These are phyloP conservation scores for Gorsachius goisagi DNA, from an alignment of 2,113 vertebrate genomes.

Conservation along the genomic window DNA sequence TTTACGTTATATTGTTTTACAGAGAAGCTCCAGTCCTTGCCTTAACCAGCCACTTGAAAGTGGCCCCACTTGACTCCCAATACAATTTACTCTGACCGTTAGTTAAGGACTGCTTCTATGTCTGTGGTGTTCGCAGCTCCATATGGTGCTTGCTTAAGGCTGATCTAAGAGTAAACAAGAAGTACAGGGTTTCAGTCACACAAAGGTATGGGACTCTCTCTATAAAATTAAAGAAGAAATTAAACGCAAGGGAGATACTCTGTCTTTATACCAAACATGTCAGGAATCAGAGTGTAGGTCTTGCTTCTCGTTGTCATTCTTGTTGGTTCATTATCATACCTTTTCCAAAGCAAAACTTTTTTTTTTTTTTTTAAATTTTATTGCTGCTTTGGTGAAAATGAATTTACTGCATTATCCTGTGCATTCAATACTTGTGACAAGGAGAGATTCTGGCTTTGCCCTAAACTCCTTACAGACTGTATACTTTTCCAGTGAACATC, in stretches of 20 bases:
- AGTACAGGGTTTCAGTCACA: neutral
- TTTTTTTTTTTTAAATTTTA: neutral
- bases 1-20: neutral
- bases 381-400: neutral
- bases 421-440: neutral
- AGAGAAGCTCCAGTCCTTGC: neutral
- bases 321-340: neutral
- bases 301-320: neutral
- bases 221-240: neutral
- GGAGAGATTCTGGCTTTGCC: conserved; percentile 8
- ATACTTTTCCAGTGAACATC: neutral
- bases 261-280: neutral
- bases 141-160: conserved; percentile 59
- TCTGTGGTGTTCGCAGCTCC: conserved; percentile 17
- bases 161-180: conserved; percentile 36
- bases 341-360: neutral
- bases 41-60: conserved; percentile 11
- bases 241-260: neutral
- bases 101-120: conserved; percentile 30
- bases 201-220: neutral
- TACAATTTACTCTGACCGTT: conserved; percentile 15
- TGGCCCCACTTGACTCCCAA: conserved; percentile 15
- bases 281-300: neutral
- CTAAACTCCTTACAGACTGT: neutral
- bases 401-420: neutral